Percentiles rank a stretch among this genome's conserved stretches.
Conservation (phyloP, 2,797 vertebrate species). For the Mormyrus proboscirostris region DNA sequence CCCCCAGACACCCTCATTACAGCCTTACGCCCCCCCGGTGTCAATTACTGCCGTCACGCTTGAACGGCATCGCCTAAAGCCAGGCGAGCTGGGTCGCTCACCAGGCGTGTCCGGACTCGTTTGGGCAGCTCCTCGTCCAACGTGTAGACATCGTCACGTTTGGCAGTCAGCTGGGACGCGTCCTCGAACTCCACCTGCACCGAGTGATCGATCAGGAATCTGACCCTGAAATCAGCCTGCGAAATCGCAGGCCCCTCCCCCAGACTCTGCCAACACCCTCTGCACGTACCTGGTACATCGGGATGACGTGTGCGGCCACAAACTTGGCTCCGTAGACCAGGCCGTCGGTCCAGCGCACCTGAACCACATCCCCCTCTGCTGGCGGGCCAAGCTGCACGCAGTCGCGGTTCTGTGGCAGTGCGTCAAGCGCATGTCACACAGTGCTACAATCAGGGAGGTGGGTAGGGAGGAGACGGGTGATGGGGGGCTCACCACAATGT, state of each 20-base stretch:
- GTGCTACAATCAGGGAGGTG: neutral
- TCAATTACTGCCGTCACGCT: neutral
- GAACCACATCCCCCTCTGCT: conserved; percentile 73
- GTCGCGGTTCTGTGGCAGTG: conserved; percentile 73
- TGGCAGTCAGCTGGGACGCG: conserved; percentile 87
- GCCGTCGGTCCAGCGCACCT: conserved; percentile 93
- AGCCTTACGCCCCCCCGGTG: neutral
- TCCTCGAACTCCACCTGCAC: conserved; percentile 95
- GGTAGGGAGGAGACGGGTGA: neutral
- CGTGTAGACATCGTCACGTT: conserved; percentile 94
- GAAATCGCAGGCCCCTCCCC: neutral
- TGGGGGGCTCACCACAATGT: conserved; percentile 78
- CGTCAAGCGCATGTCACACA: neutral
- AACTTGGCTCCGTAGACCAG: conserved; percentile 91
- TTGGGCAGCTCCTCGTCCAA: conserved; percentile 96
- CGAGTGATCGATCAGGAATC: too few relatives aligned
- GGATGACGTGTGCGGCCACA: conserved; percentile 82
- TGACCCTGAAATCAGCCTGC: neutral
- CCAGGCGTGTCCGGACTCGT: conserved; percentile 91
- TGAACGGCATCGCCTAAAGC: neutral
- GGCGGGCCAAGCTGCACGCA: conserved; percentile 80
- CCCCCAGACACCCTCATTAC: neutral
- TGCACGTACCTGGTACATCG: conserved; percentile 84
- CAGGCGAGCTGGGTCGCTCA: conserved; percentile 42
- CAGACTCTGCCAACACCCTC: neutral